Evolutionary conservation across 2,113 vertebrate genomes (phyloP), one percentile per base, ranked within the genome.

Genomic region (Phoenicopterus ruber): DNA sequence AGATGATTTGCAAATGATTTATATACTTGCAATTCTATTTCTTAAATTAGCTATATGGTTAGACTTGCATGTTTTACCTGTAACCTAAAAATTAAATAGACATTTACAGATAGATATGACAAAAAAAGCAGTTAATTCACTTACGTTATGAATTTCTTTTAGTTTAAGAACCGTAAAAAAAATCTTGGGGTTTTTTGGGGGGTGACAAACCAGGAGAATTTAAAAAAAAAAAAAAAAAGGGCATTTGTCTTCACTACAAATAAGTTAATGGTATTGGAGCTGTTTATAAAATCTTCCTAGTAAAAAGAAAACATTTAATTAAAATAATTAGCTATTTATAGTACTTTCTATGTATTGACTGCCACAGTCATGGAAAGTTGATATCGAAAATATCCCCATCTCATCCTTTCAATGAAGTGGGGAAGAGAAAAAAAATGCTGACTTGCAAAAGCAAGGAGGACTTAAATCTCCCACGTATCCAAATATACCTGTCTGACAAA

Each of bases 141-240:
- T 65, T 58, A 69, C 4, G 1, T n/a, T 63, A 31, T 2, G 36
- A 13, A 17, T 86, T 62, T 55, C 6, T 59, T 87, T 52, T 32
- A 26, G 18, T 50, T 36, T 50, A 89, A 84, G 44, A 93, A 70
- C 2, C 4, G 7, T 13, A 54, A 63, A 32, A 69, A 49, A n/a
- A 11, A 26, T 16, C 14, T 7, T 14, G 13, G 11, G 1, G 1
- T 10, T 26, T 15, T 38, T 38, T 13, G 17, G 2, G 4, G 13
- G 19, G 49, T 4, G 5, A 46, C 1, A 66, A 81, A 78, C 6
- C 25, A 76, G 34, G 11, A 62, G 13, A 38, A 49, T 61, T 29
- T 32, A 2, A 11, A 32, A 32, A 55, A 57, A 32, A 1, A 1
- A 9, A 14, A 11, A 46, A n/a, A 44, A 70, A 62, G 34, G 2